phyloP scores from a whole-genome alignment of 1,140 invertebrate genomes.

The Sminthurides bifidus region DNA sequence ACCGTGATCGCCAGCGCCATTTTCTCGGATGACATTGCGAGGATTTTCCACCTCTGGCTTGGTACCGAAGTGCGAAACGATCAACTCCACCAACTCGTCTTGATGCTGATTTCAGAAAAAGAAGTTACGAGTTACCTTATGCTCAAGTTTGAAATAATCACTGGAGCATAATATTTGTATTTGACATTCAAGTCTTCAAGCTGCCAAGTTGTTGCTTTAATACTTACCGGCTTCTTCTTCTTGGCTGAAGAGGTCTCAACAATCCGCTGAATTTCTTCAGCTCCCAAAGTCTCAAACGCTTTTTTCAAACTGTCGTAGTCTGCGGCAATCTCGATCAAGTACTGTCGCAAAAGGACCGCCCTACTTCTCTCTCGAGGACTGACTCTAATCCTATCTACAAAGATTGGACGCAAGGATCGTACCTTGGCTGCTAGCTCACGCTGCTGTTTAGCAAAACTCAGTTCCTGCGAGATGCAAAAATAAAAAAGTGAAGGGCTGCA shows the following conservation, averaged over 20 bases:
- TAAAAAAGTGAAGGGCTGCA: no score
- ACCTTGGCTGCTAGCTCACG: slow-evolving; percentile 37
- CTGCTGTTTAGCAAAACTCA: slow-evolving; percentile 12
- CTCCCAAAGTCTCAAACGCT: slow-evolving; percentile 45
- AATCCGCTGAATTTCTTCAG: slow-evolving; percentile 37
- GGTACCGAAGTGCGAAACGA: slow-evolving; percentile 51
- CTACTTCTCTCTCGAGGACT: no score
- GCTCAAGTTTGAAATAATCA: no score
- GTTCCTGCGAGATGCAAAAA: not conserved
- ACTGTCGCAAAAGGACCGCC: slow-evolving; percentile 48
- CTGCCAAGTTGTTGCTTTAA: not conserved
- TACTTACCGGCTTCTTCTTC: slow-evolving; percentile 16
- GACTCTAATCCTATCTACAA: slow-evolving; percentile 44
- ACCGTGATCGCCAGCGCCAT: not conserved
- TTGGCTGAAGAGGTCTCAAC: slow-evolving; percentile 11
- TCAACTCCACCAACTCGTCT: slow-evolving; percentile 52
- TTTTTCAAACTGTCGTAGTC: slow-evolving; percentile 48
- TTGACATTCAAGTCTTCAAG: not conserved
- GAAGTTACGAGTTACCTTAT: not conserved
- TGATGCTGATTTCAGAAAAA: slow-evolving; percentile 48
- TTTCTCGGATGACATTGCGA: slow-evolving; percentile 6
- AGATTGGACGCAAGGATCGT: slow-evolving; percentile 46
- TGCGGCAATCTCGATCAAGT: slow-evolving; percentile 52
- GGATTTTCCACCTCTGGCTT: slow-evolving; percentile 13
- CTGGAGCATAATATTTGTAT: slow-evolving; percentile 2